These are phyloP conservation scores for Fopius arisanus DNA, from an alignment of 1,140 invertebrate genomes.

Conservation along the genomic window DNA sequence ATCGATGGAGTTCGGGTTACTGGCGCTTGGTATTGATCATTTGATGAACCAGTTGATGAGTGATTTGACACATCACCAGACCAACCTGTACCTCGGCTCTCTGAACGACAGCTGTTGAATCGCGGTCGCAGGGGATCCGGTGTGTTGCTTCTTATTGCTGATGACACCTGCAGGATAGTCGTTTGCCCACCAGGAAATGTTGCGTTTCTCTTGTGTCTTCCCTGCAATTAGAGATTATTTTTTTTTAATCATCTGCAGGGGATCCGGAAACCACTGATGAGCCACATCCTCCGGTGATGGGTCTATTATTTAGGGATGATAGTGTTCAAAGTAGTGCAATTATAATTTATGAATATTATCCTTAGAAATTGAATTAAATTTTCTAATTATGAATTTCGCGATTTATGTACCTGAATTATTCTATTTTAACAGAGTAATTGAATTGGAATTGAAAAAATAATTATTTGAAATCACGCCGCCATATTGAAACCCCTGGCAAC, in stretches of 20 bases:
- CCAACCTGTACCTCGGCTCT: constrained; percentile 53
- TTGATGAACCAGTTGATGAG: constrained; percentile 14
- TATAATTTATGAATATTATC: too few relatives aligned
- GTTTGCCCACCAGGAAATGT: constrained; percentile 81
- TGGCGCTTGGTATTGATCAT: background rate
- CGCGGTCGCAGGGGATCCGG: constrained; percentile 62
- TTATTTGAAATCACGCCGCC: too few relatives aligned
- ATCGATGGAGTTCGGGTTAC: background rate
- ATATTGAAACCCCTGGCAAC: too few relatives aligned
- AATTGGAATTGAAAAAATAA: too few relatives aligned
- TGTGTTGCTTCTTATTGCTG: constrained; percentile 62
- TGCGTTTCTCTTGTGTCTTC: constrained; percentile 82
- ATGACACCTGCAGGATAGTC: constrained; percentile 63
- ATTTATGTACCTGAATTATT: too few relatives aligned
- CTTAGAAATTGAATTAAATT: too few relatives aligned
- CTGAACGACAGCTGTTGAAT: constrained; percentile 66
- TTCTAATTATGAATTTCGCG: too few relatives aligned
- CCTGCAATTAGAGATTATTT: constrained; percentile 61
- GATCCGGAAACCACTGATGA: too few relatives aligned
- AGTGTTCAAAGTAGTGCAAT: too few relatives aligned
- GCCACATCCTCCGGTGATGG: too few relatives aligned
- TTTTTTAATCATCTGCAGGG: background rate
- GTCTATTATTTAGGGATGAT: too few relatives aligned
- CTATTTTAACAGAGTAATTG: too few relatives aligned
- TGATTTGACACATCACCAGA: constrained; percentile 38